Percentiles rank a stretch among this genome's conserved stretches.
These are phyloP conservation scores for Salvelinus alpinus DNA, from an alignment of 2,113 vertebrate genomes.

Conservation along the genomic window DNA sequence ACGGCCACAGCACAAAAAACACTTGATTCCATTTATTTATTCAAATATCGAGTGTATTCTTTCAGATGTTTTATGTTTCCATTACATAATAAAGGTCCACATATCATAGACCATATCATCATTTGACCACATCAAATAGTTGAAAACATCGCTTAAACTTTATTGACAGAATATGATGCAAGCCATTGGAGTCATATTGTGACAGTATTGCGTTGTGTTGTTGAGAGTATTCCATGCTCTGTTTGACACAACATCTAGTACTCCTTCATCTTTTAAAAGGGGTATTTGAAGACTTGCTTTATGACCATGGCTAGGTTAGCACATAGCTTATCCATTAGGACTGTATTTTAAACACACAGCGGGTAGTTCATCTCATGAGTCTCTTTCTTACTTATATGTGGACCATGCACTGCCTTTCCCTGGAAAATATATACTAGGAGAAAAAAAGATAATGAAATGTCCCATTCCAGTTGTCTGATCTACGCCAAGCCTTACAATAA, in stretches of 20 bases:
- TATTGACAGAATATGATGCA: conserved; percentile 18
- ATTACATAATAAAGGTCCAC: not conserved
- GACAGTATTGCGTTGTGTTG: conserved; percentile 6
- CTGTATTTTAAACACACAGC: conserved; percentile 1
- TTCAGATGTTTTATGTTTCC: not conserved
- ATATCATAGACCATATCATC: not conserved
- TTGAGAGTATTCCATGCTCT: not conserved
- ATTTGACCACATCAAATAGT: conserved; percentile 2
- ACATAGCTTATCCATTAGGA: conserved; percentile 4
- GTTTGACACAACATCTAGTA: conserved; percentile 1
- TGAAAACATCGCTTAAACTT: conserved; percentile 18
- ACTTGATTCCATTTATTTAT: not conserved
- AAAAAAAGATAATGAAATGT: not conserved
- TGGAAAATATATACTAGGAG: not conserved
- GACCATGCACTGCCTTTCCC: conserved; percentile 1
- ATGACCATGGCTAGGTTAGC: conserved; percentile 7
- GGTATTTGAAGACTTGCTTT: not conserved
- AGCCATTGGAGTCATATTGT: not conserved
- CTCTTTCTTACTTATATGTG: not conserved
- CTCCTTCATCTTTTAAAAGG: not conserved
- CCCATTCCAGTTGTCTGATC: conserved; percentile 8
- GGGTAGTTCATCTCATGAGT: not conserved
- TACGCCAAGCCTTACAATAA: conserved; percentile 1
- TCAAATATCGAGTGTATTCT: not conserved
- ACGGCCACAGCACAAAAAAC: too few species aligned